Evolutionary conservation across 2,888 invertebrate genomes (phyloP).

Genomic region (Sesia apiformis): DNA sequence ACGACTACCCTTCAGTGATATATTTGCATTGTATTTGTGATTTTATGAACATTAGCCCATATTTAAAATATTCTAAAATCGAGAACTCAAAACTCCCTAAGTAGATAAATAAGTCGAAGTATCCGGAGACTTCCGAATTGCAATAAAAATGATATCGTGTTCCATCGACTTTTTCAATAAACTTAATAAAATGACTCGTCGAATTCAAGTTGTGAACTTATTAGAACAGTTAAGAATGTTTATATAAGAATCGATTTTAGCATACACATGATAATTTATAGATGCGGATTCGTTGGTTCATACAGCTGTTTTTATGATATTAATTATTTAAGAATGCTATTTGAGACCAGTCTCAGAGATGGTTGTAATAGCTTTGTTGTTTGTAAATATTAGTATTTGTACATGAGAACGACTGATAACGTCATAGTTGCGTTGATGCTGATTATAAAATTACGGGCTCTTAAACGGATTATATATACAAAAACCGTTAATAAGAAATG

Average conservation of each 20-base stretch:
- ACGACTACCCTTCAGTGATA: too few species aligned
- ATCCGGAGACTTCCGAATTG: constrained; percentile 18
- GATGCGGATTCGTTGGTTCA: constrained; percentile 15
- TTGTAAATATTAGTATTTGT: constrained; percentile 48
- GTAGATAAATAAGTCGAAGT: neutral
- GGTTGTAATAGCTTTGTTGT: constrained; percentile 42
- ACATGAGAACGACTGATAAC: constrained; percentile 44
- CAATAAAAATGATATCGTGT: constrained; percentile 25
- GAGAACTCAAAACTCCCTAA: neutral
- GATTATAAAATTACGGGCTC: constrained; percentile 1
- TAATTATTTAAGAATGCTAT: constrained; percentile 26
- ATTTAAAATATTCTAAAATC: too few species aligned
- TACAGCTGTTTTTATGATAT: constrained; percentile 16
- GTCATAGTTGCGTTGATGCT: constrained; percentile 25
- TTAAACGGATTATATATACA: too few species aligned
- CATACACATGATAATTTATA: constrained; percentile 10
- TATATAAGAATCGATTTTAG: neutral
- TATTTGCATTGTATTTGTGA: too few species aligned
- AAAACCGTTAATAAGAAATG: neutral
- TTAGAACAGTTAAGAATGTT: neutral
- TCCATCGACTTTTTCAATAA: constrained; percentile 30
- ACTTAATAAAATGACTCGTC: constrained; percentile 12
- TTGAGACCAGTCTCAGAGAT: constrained; percentile 31
- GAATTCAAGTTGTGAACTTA: neutral
- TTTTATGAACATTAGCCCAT: too few species aligned